Conservation (phyloP, 1,140 invertebrate species). For the Frieseomelitta varia region DNA sequence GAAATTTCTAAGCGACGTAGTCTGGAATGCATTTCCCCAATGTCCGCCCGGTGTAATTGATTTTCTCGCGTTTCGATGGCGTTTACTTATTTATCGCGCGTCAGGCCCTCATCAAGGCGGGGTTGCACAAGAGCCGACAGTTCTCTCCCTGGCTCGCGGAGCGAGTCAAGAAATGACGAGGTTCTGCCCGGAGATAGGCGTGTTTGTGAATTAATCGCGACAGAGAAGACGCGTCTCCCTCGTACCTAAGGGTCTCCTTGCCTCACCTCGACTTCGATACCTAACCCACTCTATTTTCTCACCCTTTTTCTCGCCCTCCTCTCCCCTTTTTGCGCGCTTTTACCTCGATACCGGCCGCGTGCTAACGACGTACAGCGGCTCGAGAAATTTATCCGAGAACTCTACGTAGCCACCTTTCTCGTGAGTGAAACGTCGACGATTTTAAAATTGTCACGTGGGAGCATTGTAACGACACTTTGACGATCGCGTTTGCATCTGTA, state of each 20-base stretch:
- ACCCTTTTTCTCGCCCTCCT: background rate
- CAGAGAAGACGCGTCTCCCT: background rate
- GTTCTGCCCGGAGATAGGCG: constrained; percentile 1
- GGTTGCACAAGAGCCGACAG: constrained; percentile 1
- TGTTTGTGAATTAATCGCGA: constrained; percentile 46
- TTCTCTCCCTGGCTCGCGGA: background rate
- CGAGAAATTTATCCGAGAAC: background rate
- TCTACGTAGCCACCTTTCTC: background rate
- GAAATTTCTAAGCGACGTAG: background rate
- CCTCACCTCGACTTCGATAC: background rate
- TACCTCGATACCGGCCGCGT: too few species aligned
- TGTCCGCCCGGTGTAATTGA: constrained; percentile 20
- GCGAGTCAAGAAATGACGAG: constrained; percentile 7
- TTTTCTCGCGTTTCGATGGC: background rate
- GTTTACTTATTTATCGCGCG: constrained; percentile 48
- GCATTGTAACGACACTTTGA: too few species aligned
- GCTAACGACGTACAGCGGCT: background rate
- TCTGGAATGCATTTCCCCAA: constrained; percentile 36
- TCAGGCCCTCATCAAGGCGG: background rate
- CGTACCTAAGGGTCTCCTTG: background rate
- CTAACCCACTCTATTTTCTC: background rate
- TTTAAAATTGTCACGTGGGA: too few species aligned
- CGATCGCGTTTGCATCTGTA: too few species aligned
- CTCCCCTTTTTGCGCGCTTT: too few species aligned
- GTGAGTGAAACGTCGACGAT: too few species aligned